These are phyloP conservation scores for Apeltes quadracus DNA, from an alignment of 2,113 vertebrate genomes.

Conservation along the genomic window DNA sequence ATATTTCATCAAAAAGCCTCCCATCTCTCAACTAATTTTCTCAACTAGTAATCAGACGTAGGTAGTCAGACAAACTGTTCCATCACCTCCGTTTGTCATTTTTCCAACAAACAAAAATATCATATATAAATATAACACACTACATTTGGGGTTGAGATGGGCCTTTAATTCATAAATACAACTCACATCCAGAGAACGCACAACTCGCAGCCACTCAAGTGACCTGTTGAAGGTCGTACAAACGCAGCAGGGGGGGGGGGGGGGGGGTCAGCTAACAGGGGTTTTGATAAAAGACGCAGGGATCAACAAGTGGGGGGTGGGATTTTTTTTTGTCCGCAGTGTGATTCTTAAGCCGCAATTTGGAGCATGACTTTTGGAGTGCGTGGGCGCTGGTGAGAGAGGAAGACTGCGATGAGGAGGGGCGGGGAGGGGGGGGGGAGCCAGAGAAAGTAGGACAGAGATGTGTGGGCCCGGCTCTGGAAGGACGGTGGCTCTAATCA, in stretches of 20 bases:
- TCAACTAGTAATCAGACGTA: too few relatives aligned
- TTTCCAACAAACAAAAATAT: neutral
- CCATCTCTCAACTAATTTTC: conserved; percentile 29
- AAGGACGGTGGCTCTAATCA: conserved; percentile 71
- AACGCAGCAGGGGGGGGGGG: conserved; percentile 12
- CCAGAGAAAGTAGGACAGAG: conserved; percentile 75
- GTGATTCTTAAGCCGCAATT: conserved; percentile 39
- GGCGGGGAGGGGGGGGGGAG: conserved; percentile 34
- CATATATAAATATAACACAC: neutral
- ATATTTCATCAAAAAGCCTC: conserved; percentile 41
- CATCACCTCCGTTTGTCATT: conserved; percentile 49
- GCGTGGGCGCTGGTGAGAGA: conserved; percentile 28
- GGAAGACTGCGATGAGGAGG: conserved; percentile 23
- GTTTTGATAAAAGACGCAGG: neutral
- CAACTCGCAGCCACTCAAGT: neutral
- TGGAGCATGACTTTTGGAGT: conserved; percentile 44
- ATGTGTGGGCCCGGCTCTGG: conserved; percentile 66
- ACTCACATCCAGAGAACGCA: neutral
- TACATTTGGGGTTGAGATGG: conserved; percentile 7
- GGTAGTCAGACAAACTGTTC: conserved; percentile 25
- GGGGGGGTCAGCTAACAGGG: conserved; percentile 22
- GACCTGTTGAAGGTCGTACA: conserved; percentile 8
- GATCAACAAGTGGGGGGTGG: too few relatives aligned
- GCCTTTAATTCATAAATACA: neutral
- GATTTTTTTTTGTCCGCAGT: too few relatives aligned